These are phyloP conservation scores for Linepithema humile DNA, from an alignment of 1,140 invertebrate species.

Conservation along the genomic window DNA sequence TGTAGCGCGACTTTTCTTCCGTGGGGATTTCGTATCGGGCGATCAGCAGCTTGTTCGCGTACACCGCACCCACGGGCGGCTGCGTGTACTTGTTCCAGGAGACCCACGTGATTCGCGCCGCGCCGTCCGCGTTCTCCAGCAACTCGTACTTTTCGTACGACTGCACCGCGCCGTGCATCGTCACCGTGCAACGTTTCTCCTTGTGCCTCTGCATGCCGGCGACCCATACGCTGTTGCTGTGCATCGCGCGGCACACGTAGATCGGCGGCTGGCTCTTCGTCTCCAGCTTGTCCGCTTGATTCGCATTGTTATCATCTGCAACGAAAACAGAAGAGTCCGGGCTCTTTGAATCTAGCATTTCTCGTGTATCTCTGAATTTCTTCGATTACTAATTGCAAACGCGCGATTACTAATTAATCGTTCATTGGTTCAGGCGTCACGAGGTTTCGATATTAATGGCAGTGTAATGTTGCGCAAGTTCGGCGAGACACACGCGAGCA, in stretches of 20 bases:
- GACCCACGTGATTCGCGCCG: conserved; percentile 90
- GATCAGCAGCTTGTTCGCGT: conserved; percentile 84
- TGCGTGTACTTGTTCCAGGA: conserved; percentile 88
- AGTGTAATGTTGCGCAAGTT: too few species aligned
- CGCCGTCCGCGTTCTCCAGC: conserved; percentile 90
- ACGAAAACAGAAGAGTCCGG: not conserved
- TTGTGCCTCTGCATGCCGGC: conserved; percentile 86
- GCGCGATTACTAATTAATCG: too few species aligned
- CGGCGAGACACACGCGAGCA: too few species aligned
- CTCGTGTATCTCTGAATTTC: too few species aligned
- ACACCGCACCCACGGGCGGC: conserved; percentile 87
- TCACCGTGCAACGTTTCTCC: conserved; percentile 86
- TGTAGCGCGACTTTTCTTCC: conserved; percentile 77
- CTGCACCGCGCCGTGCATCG: conserved; percentile 85
- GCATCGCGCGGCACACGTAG: conserved; percentile 89
- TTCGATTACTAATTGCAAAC: too few species aligned
- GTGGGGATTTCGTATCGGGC: conserved; percentile 81
- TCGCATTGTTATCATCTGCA: conserved; percentile 53
- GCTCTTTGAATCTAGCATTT: too few species aligned
- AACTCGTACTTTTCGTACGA: conserved; percentile 89
- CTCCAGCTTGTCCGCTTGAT: conserved; percentile 62
- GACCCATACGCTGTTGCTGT: conserved; percentile 88
- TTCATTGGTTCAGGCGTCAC: too few species aligned
- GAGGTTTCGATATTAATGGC: too few species aligned
- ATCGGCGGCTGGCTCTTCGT: conserved; percentile 82